Percentiles rank a stretch among this genome's conserved stretches.
These are phyloP conservation scores for Slavum lentiscoides DNA, from an alignment of 2,888 invertebrate species.

Conservation along the genomic window DNA sequence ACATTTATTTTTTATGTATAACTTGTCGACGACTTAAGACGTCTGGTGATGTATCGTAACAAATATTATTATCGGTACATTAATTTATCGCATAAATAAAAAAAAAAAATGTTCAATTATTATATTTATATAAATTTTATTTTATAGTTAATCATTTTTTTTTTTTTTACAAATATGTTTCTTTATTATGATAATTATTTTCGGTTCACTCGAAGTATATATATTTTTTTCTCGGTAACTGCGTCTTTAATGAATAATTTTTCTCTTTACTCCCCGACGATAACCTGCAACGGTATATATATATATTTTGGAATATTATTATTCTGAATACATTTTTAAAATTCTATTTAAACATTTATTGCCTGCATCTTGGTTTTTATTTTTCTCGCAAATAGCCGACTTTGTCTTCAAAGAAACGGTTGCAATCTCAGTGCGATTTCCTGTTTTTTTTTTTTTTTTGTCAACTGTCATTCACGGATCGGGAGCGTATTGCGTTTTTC, in stretches of 20 bases:
- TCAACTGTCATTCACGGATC: background rate
- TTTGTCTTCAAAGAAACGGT: background rate
- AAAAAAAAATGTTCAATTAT: no score
- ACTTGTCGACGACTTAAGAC: no score
- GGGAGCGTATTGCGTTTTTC: background rate
- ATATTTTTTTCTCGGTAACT: background rate
- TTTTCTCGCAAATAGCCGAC: background rate
- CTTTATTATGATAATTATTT: no score
- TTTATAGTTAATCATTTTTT: no score
- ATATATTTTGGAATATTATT: background rate
- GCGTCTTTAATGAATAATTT: background rate
- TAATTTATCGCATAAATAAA: no score
- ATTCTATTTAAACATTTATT: constrained; percentile 1
- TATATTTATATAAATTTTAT: no score
- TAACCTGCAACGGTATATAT: background rate
- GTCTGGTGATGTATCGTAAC: no score
- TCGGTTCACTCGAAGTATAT: background rate
- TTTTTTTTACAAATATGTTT: no score
- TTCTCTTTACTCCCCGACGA: background rate
- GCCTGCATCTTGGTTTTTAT: background rate
- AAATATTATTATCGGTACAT: no score
- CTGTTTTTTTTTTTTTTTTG: background rate
- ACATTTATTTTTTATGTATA: no score
- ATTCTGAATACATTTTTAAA: constrained; percentile 5
- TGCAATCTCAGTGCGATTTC: background rate